Conservation (phyloP, 2,888 invertebrate genomes). For the Nematopogon swammerdamellus region DNA sequence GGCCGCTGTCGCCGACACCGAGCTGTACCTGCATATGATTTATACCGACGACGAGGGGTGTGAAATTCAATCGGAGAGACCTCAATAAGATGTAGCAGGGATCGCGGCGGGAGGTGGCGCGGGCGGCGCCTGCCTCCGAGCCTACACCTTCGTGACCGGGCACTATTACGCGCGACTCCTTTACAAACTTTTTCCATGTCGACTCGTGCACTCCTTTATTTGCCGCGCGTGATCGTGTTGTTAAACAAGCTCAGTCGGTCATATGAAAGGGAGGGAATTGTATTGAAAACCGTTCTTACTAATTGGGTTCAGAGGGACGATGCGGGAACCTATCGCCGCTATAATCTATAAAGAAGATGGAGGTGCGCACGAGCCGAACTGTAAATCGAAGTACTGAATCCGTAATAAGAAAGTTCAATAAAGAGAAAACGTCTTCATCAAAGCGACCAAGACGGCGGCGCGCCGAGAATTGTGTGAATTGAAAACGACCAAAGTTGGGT, state of each 20-base stretch:
- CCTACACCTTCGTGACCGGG: conserved; percentile 39
- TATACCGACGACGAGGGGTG: conserved; percentile 44
- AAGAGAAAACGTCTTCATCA: no score
- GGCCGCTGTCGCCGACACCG: conserved; percentile 14
- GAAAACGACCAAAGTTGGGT: background rate
- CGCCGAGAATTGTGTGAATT: background rate
- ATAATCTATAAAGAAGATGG: no score
- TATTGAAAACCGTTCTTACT: background rate
- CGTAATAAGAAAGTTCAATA: no score
- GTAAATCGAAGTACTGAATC: no score
- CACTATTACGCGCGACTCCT: conserved; percentile 34
- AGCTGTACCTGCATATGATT: conserved; percentile 51
- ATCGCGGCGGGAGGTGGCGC: conserved; percentile 50
- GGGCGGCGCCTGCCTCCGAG: conserved; percentile 19
- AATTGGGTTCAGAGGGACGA: background rate
- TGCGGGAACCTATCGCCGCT: no score
- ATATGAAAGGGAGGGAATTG: background rate
- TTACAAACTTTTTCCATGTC: conserved; percentile 32
- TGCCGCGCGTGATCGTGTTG: conserved; percentile 33
- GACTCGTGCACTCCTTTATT: conserved; percentile 22
- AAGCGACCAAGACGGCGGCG: no score
- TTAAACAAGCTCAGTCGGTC: conserved; percentile 27
- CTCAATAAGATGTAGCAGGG: conserved; percentile 9
- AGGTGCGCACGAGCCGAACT: no score
- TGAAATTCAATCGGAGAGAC: conserved; percentile 39